Percentiles rank a stretch among this genome's conserved stretches.
phyloP scores from a whole-genome alignment of 2,888 invertebrate species.

The Tetranychus truncatus region DNA sequence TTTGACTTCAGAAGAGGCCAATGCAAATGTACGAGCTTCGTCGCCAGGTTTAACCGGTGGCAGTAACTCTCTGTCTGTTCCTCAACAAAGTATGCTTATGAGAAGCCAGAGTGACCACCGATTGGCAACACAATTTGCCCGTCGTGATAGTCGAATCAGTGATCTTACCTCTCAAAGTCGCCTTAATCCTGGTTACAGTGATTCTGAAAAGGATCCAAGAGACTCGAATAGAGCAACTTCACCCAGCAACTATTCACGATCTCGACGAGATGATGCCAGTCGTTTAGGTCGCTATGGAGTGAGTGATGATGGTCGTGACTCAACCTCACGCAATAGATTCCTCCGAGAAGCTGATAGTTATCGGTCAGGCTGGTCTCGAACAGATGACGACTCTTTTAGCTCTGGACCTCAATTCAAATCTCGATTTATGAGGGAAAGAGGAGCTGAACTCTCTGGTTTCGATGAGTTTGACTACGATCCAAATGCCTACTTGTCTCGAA shows the following conservation, averaged over 20 bases:
- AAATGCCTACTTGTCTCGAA: constrained; percentile 31
- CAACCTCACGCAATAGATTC: constrained; percentile 9
- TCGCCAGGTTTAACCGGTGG: constrained; percentile 21
- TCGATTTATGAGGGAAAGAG: constrained; percentile 22
- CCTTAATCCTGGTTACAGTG: constrained; percentile 6
- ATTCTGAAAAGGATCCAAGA: constrained; percentile 17
- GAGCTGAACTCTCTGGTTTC: constrained; percentile 9
- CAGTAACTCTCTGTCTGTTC: constrained; percentile 14
- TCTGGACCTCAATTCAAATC: constrained; percentile 21
- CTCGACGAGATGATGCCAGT: background rate
- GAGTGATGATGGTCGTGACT: constrained; percentile 6
- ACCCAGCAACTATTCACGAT: constrained; percentile 13
- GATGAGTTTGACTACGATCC: constrained; percentile 24
- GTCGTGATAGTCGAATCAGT: background rate
- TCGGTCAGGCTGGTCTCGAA: constrained; percentile 37
- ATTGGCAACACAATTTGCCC: constrained; percentile 48
- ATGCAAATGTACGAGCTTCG: background rate
- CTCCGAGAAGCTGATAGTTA: constrained; percentile 34
- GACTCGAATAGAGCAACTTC: constrained; percentile 11
- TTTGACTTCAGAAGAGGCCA: constrained; percentile 28
- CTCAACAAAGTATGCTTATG: constrained; percentile 46
- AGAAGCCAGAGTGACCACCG: constrained; percentile 83
- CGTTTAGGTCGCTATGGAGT: constrained; percentile 9
- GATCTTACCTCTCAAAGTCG: constrained; percentile 17
- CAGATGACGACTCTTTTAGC: constrained; percentile 24